These are phyloP conservation scores for Rhingia campestris DNA, from an alignment of 2,888 invertebrate species.

Conservation along the genomic window DNA sequence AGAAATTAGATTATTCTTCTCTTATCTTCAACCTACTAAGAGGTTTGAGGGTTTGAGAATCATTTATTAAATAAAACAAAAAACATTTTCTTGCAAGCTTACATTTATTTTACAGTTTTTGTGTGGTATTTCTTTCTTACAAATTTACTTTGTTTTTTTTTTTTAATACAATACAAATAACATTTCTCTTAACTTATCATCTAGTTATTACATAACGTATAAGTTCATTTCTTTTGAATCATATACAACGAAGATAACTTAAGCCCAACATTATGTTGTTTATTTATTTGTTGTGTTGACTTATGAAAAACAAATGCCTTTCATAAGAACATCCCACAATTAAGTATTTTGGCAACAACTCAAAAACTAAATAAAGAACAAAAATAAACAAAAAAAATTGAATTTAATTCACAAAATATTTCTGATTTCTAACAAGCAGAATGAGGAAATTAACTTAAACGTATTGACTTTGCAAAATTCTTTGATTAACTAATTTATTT, in stretches of 20 bases:
- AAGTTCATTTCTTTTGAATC: neutral
- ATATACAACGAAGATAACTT: constrained; percentile 1
- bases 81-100: constrained; percentile 29
- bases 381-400: constrained; percentile 7
- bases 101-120: constrained; percentile 32
- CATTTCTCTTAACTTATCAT: constrained; percentile 4
- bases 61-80: constrained; percentile 5
- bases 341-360: constrained; percentile 56
- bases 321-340: constrained; percentile 24
- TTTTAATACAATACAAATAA: constrained; percentile 14
- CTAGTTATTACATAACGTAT: neutral
- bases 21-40: too few species aligned
- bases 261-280: constrained; percentile 16
- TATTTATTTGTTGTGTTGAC: neutral
- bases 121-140: constrained; percentile 3
- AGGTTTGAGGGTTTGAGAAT: too few species aligned
- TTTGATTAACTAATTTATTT: neutral
- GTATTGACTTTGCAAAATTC: constrained; percentile 44
- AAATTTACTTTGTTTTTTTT: neutral
- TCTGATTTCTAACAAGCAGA: neutral
- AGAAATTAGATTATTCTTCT: too few species aligned
- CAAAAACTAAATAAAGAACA: neutral
- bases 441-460: neutral
- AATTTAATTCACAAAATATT: constrained; percentile 5
- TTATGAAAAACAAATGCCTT: neutral